Base-by-base conservation (phyloP, 2,113 vertebrate genomes). In the Callionymus lyra region DNA sequence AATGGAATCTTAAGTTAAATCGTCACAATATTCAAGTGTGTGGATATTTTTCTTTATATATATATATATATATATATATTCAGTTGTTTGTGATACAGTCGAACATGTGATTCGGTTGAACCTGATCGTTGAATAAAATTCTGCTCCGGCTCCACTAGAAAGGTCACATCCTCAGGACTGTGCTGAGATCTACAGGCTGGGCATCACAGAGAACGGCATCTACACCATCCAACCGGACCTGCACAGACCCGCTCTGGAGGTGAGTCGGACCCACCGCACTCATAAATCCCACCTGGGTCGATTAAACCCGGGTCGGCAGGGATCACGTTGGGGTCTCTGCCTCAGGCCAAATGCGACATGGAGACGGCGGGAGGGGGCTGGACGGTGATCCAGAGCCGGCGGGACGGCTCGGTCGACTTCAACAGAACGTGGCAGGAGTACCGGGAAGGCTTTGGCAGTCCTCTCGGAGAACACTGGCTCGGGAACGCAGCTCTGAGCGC, bases 211-310 rank as follows among this genome's bases (percentile, higher is more conserved):
- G 48, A 84, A 81, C 18, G 87, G 86, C 38, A 86, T 89, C 64
- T 88, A 88, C 68, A 89, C 85, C 50, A 87, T 88, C 52, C 87
- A 88, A 42, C 87, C 86, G 21, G 82, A 85, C 57, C 71, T 77
- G 45, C 55, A 65, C 16, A 45, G 63, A 12, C 81, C 77, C 4
- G 79, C 83, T 3, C 52, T 88, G 35, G 86, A 89, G 84, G 87
- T 86, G 76, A 65, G 55, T 65, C 47, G 50, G 21, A 64, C 62
- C 43, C 21, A 59, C 44, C 62, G 6, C 56, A 53, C 52, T 59
- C 53, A 45, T 48, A 60, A 63, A 72, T 49, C 53, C 39, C 14
- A 2, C 13, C 48, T 12, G 38, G 63, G 41, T 50, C 42, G 57
- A 56, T 47, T 44, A 46, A 32, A 53, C 44, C 37, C n/a, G 34